These are phyloP conservation scores for Aphaenogaster rudis DNA, from an alignment of 1,140 invertebrate genomes.

Conservation along the genomic window DNA sequence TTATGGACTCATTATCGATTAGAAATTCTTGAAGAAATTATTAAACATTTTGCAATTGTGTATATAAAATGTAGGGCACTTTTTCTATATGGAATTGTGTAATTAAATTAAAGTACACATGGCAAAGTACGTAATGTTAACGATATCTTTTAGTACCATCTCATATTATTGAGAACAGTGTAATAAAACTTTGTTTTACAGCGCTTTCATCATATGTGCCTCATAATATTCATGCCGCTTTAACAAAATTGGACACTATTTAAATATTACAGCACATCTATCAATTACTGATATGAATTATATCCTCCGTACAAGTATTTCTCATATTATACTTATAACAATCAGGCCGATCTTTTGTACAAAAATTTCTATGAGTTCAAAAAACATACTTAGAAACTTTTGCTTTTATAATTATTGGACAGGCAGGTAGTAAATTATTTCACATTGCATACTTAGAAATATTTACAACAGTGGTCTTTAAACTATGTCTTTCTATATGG, in stretches of 20 bases:
- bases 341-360: background rate
- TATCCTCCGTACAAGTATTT: background rate
- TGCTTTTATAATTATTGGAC: background rate
- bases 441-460: background rate
- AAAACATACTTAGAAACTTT: background rate
- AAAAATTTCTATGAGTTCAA: background rate
- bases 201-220: constrained; percentile 38
- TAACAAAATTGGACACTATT: constrained; percentile 50
- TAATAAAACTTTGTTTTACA: constrained; percentile 57
- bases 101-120: background rate
- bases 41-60: background rate
- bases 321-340: background rate
- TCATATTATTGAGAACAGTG: constrained; percentile 29
- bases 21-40: background rate
- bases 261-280: constrained; percentile 19
- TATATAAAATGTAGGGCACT: background rate
- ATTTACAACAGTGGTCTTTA: background rate
- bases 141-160: constrained; percentile 26
- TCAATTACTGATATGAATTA: constrained; percentile 1
- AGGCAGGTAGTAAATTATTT: constrained; percentile 9
- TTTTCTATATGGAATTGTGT: background rate
- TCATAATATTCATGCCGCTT: constrained; percentile 13
- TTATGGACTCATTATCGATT: background rate
- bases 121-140: background rate
- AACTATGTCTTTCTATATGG: background rate